phyloP scores from a whole-genome alignment of 2,888 invertebrate species.

The Neoascia interrupta region DNA sequence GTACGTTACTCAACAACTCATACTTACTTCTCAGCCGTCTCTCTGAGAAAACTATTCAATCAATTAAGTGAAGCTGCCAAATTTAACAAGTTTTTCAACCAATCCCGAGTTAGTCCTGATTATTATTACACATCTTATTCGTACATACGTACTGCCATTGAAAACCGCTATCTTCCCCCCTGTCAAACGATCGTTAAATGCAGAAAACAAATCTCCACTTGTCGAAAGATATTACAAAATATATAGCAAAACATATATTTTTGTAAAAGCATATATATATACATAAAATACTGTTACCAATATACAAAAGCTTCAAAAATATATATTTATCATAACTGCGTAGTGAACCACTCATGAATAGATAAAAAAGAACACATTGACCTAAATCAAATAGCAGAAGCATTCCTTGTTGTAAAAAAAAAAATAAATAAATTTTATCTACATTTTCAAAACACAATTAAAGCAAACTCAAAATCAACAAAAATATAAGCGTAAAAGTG shows the following conservation, averaged over 20 bases:
- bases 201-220: background rate
- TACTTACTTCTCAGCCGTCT: too few relatives aligned
- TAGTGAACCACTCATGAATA: too few relatives aligned
- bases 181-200: background rate
- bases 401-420: conserved; percentile 9
- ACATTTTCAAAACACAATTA: conserved; percentile 21
- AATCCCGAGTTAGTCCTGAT: background rate
- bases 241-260: conserved; percentile 45
- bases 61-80: background rate
- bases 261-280: conserved; percentile 55
- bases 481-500: conserved; percentile 70
- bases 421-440: conserved; percentile 20
- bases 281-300: conserved; percentile 44
- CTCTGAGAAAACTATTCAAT: too few relatives aligned
- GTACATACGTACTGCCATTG: conserved; percentile 26
- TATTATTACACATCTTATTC: background rate
- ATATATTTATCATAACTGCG: too few relatives aligned
- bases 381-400: conserved; percentile 7
- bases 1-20: too few relatives aligned
- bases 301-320: conserved; percentile 46
- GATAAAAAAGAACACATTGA: conserved; percentile 23
- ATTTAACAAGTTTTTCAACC: conserved; percentile 12
- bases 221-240: conserved; percentile 1
- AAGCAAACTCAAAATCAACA: conserved; percentile 26
- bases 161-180: conserved; percentile 18